These are phyloP conservation scores for Lepidurus couesii DNA, from an alignment of 1,140 invertebrate species.

Conservation along the genomic window DNA sequence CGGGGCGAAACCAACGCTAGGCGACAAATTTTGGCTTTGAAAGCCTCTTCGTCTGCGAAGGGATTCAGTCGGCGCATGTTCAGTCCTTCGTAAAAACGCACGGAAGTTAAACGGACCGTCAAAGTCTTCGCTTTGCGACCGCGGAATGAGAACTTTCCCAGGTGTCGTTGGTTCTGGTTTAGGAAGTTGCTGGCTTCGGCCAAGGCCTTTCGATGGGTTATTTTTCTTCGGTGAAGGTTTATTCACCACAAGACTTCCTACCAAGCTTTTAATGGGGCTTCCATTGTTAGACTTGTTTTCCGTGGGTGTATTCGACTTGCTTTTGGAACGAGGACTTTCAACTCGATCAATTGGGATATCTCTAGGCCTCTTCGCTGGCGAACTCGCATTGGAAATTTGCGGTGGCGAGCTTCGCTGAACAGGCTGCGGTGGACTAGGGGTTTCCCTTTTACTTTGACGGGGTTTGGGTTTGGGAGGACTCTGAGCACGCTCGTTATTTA, in stretches of 20 bases:
- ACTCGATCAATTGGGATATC: not conserved
- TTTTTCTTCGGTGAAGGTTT: not conserved
- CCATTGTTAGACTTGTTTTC: not conserved
- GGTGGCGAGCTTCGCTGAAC: slow-evolving; percentile 35
- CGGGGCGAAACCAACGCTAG: not conserved
- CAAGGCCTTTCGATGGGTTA: not conserved
- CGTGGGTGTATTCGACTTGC: not conserved
- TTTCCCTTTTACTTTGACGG: slow-evolving; percentile 38
- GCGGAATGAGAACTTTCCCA: slow-evolving; percentile 26
- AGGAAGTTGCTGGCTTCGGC: slow-evolving; percentile 1
- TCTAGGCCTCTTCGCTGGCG: not conserved
- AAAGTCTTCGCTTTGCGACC: slow-evolving; percentile 47
- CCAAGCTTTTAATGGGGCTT: not conserved
- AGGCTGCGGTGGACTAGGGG: slow-evolving; percentile 38
- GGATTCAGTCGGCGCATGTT: slow-evolving; percentile 62
- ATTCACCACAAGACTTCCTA: no score
- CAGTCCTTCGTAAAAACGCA: slow-evolving; percentile 59
- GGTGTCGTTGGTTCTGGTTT: slow-evolving; percentile 25
- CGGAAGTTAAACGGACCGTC: slow-evolving; percentile 64
- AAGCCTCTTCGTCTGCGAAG: slow-evolving; percentile 59
- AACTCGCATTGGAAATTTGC: not conserved
- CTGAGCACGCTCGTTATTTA: not conserved
- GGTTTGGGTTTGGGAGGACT: not conserved
- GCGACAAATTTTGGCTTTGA: slow-evolving; percentile 8
- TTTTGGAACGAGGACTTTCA: not conserved